These are phyloP conservation scores for Amphiprion percula DNA, from an alignment of 2,113 vertebrate species.

Conservation along the genomic window DNA sequence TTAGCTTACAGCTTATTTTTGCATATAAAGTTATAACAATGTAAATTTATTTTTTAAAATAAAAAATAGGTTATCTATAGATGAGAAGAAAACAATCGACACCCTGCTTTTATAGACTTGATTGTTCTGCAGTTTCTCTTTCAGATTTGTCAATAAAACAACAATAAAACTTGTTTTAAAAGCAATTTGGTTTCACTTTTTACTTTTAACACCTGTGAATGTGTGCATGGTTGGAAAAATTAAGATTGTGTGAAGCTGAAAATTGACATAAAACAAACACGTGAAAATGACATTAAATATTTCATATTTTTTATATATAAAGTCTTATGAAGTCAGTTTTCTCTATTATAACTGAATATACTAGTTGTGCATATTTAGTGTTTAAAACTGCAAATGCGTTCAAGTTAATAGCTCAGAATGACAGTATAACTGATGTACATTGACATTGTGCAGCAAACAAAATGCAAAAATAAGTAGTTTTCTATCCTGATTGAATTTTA, in stretches of 20 bases:
- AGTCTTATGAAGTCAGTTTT: background rate
- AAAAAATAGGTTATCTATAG: background rate
- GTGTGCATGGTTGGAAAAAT: background rate
- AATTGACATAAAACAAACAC: background rate
- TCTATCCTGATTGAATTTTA: background rate
- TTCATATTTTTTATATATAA: background rate
- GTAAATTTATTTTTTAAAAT: background rate
- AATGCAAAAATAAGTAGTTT: background rate
- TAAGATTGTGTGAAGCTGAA: too few relatives aligned
- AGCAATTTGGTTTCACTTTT: conserved; percentile 15
- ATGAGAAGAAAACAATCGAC: background rate
- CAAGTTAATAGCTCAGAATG: background rate
- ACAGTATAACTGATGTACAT: background rate
- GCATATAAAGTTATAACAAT: background rate
- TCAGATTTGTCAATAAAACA: conserved; percentile 2
- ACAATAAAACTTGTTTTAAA: conserved; percentile 36
- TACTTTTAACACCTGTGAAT: conserved; percentile 4
- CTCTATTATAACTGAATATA: background rate
- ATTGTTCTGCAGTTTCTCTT: background rate
- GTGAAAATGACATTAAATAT: background rate
- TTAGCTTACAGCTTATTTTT: conserved; percentile 3
- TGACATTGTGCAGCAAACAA: background rate
- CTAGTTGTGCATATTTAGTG: background rate
- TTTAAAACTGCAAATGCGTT: background rate
- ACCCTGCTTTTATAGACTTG: too few relatives aligned